These are phyloP conservation scores for Ophonus ardosiacus DNA, from an alignment of 2,888 invertebrate species.

Conservation along the genomic window DNA sequence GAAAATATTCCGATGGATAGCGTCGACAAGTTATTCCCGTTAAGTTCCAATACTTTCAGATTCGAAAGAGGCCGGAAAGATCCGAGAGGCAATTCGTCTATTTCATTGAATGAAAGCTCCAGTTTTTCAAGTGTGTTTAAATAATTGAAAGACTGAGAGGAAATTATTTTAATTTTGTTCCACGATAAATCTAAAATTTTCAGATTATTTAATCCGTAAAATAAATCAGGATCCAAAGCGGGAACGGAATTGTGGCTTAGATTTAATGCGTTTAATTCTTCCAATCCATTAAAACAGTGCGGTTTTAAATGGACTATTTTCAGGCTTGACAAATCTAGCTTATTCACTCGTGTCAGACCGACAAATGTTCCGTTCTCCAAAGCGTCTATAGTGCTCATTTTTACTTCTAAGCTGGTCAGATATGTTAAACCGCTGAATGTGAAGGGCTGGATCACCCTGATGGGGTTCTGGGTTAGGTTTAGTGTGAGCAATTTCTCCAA, in stretches of 20 bases:
- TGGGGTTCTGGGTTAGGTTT: constrained; percentile 40
- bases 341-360: constrained; percentile 61
- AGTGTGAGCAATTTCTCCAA: constrained; percentile 52
- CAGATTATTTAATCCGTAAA: constrained; percentile 62
- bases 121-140: constrained; percentile 55
- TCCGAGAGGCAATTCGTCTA: constrained; percentile 58
- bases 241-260: constrained; percentile 64
- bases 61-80: constrained; percentile 31
- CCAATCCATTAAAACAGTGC: constrained; percentile 63
- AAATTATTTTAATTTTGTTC: constrained; percentile 62
- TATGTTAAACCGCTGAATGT: constrained; percentile 48
- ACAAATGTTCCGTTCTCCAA: constrained; percentile 64
- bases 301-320: constrained; percentile 64
- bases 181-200: constrained; percentile 60
- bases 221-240: constrained; percentile 63
- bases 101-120: constrained; percentile 52
- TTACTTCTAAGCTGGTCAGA: constrained; percentile 52
- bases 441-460: constrained; percentile 48
- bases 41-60: constrained; percentile 57
- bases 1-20: constrained; percentile 53
- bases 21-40: constrained; percentile 48
- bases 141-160: constrained; percentile 62
- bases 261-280: constrained; percentile 61
- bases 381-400: constrained; percentile 55
- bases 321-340: constrained; percentile 64